Conservation (phyloP, 2,888 invertebrate species). For the Boloria euphrosyne region DNA sequence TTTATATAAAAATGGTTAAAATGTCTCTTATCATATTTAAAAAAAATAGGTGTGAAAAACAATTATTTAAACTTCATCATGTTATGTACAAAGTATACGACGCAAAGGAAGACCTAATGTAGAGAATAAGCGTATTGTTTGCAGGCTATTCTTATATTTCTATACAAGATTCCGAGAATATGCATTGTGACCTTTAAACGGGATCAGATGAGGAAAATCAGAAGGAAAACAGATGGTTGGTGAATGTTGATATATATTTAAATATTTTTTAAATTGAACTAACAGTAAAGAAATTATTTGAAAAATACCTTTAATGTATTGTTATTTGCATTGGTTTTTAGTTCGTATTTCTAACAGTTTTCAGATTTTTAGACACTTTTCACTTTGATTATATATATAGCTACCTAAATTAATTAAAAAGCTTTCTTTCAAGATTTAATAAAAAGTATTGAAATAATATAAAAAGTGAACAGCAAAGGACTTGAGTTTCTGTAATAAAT, state of each 20-base stretch:
- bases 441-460: not conserved
- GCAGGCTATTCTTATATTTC: slow-evolving; percentile 26
- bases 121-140: slow-evolving; percentile 19
- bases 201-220: slow-evolving; percentile 19
- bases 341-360: no score
- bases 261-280: slow-evolving; percentile 6
- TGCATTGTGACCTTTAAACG: slow-evolving; percentile 24
- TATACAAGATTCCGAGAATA: slow-evolving; percentile 24
- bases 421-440: not conserved
- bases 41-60: no score
- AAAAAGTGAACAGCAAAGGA: not conserved
- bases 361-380: no score
- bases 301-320: no score
- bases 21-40: no score
- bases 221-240: slow-evolving; percentile 24
- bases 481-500: slow-evolving; percentile 8
- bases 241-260: slow-evolving; percentile 1
- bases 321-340: no score
- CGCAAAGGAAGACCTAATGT: slow-evolving; percentile 16
- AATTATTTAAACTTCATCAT: not conserved
- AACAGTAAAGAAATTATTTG: no score
- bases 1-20: no score
- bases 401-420: not conserved
- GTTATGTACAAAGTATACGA: slow-evolving; percentile 4
- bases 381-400: no score